phyloP scores from a whole-genome alignment of 2,888 invertebrate species.

The Epirrhoe alternata region DNA sequence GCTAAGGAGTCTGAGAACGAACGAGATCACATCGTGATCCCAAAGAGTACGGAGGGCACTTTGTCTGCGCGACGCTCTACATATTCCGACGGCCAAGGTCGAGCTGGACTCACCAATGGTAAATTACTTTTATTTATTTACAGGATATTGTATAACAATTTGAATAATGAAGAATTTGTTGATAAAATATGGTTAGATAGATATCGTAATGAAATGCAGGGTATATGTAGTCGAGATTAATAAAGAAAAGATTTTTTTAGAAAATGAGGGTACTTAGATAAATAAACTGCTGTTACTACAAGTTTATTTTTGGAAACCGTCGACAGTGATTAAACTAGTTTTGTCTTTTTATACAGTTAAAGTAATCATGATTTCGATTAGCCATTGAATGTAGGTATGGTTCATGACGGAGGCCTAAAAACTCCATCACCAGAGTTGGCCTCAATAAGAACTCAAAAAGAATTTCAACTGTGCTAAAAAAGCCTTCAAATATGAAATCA shows the following conservation, averaged over 20 bases:
- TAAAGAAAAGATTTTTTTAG: too few species aligned
- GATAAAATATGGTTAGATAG: constrained; percentile 3
- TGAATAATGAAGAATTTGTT: not conserved
- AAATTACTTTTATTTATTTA: constrained; percentile 43
- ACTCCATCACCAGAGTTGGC: too few species aligned
- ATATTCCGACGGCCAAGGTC: constrained; percentile 77
- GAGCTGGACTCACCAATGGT: constrained; percentile 73
- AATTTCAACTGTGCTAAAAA: not conserved
- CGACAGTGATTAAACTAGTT: too few species aligned
- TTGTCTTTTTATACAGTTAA: not conserved
- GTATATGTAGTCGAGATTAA: too few species aligned
- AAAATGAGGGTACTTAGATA: not conserved
- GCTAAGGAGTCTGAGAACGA: constrained; percentile 84
- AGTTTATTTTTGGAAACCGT: too few species aligned
- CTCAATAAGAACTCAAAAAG: too few species aligned
- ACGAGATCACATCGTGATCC: constrained; percentile 85
- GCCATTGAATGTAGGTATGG: not conserved
- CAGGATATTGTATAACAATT: not conserved
- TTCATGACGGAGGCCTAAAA: too few species aligned
- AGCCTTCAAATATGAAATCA: not conserved
- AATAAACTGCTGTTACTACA: not conserved
- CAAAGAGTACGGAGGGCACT: constrained; percentile 86
- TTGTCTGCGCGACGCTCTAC: constrained; percentile 88
- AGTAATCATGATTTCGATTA: not conserved
- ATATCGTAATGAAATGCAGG: not conserved